Evolutionary conservation across 2,113 vertebrate species (phyloP), one percentile per base, ranked within the genome.

Genomic region (Bubo bubo): DNA sequence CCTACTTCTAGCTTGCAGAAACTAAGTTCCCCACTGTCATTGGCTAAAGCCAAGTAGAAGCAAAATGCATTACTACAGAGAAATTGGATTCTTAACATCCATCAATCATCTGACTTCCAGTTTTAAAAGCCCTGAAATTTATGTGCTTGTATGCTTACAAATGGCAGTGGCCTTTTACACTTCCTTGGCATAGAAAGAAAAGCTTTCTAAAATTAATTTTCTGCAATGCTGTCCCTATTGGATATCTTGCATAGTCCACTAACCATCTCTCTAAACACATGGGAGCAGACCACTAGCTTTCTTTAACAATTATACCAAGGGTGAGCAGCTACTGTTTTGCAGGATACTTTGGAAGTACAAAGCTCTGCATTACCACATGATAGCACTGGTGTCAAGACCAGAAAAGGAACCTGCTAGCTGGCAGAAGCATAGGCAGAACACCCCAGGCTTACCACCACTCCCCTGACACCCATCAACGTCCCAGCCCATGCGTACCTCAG

Each of bases 401-500:
- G 67, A 45, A 79, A 75, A 72, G 49, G 20, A 83, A 66, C 23
- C 37, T 23, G n/a, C 37, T 35, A 32, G 72, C 79, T 88, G 41
- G 45, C 34, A 83, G 43, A 92, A 76, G 23, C 1, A 10, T 10
- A 58, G 50, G 59, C n/a, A 85, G 70, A 81, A 71, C 26, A 86
- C 15, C 35, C 12, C 79, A 53, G 64, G 37, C 47, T 74, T 58
- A 49, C 21, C 75, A 71, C 15, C 45, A 4, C 45, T 59, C 30
- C 52, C 14, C 37, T 23, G 60, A 47, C 12, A 70, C 28, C 60
- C 86, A 70, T 12, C 68, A 87, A 8, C 1, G 1, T 19, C 21
- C 16, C 50, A 23, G 34, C 30, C 41, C 0, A 2, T 49, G 50
- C 0, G 0, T 19, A 37, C 23, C 27, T 72, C 63, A 43, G 79